Evolutionary conservation across 2,888 invertebrate species (phyloP).

Genomic region (Tetramorium bicarinatum): DNA sequence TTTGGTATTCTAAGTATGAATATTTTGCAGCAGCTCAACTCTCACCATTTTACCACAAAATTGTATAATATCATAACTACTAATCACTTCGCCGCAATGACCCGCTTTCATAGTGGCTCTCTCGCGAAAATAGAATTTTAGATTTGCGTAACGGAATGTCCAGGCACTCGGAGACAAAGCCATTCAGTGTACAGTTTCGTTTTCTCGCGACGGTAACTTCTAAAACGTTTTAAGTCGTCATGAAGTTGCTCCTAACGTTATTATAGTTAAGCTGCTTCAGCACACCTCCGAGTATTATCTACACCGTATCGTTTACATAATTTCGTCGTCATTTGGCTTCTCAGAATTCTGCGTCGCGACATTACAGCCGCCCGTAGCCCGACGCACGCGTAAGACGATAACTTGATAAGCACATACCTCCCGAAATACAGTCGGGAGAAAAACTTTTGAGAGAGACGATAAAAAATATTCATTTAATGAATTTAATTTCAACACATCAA

Average conservation of each 20-base stretch:
- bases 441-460: neutral
- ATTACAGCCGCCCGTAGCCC: neutral
- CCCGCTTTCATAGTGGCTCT: neutral
- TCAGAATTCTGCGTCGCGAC: conserved; percentile 26
- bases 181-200: neutral
- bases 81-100: neutral
- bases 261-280: conserved; percentile 21
- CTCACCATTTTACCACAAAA: neutral
- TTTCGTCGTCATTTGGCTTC: conserved; percentile 47
- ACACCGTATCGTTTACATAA: conserved; percentile 51
- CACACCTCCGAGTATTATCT: conserved; percentile 36
- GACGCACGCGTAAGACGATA: conserved; percentile 24
- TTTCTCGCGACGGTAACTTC: neutral
- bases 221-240: conserved; percentile 37
- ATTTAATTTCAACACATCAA: no score
- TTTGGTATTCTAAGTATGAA: conserved; percentile 17
- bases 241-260: conserved; percentile 34
- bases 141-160: conserved; percentile 12
- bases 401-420: conserved; percentile 42
- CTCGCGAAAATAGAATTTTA: conserved; percentile 45
- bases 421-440: conserved; percentile 19
- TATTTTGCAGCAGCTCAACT: conserved; percentile 15
- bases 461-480: neutral
- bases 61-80: neutral
- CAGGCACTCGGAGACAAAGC: neutral